A percentile compares a stretch with the other conserved stretches of the same genome.
phyloP scores from a whole-genome alignment of 2,797 vertebrate genomes.

The Schizopygopsis pylzovi region DNA sequence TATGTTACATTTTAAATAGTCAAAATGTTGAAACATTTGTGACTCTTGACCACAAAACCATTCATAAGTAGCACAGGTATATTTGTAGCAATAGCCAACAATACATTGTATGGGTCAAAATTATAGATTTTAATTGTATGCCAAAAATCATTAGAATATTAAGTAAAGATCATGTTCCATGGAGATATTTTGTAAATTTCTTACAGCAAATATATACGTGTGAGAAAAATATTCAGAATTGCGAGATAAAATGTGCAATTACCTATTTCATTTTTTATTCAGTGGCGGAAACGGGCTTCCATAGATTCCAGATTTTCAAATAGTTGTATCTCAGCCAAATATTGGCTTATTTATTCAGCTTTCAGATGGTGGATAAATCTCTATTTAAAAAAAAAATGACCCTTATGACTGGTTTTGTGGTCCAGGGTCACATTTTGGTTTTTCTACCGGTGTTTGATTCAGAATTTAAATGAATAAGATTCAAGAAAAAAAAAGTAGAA shows the following conservation, averaged over 20 bases:
- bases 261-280: no score
- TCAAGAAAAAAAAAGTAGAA: background rate
- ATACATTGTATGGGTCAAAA: no score
- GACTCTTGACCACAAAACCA: background rate
- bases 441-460: background rate
- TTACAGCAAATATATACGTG: background rate
- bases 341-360: no score
- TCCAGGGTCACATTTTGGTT: background rate
- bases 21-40: background rate
- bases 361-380: no score
- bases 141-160: background rate
- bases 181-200: background rate
- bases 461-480: background rate
- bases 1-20: background rate
- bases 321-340: no score
- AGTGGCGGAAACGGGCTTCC: no score
- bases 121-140: background rate
- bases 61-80: accelerated
- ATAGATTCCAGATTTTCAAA: no score
- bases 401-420: no score
- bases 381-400: no score
- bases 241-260: no score
- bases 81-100: background rate
- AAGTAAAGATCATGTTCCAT: background rate
- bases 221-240: no score